A percentile compares a stretch with the other conserved stretches of the same genome.
These are phyloP conservation scores for Dasyornis broadbenti DNA, from an alignment of 2,113 vertebrate species.

Conservation along the genomic window DNA sequence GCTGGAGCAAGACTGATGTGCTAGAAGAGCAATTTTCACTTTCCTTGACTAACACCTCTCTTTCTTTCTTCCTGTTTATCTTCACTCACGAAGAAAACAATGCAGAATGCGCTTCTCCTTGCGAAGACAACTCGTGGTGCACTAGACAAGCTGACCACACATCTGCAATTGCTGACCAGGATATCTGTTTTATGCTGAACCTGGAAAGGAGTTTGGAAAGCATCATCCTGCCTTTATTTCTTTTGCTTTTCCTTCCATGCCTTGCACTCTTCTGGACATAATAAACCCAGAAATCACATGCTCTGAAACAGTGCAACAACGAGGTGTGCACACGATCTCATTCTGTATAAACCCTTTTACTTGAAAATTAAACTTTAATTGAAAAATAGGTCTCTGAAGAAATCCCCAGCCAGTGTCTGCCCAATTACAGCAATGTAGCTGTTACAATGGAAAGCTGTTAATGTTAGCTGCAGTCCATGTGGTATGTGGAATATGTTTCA, in stretches of 20 bases:
- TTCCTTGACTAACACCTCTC: neutral
- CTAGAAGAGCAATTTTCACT: neutral
- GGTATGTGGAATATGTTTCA: slow-evolving; percentile 17
- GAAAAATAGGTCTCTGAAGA: slow-evolving; percentile 32
- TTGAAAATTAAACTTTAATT: slow-evolving; percentile 50
- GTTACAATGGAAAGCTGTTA: neutral
- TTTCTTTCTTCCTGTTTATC: neutral
- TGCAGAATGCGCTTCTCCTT: neutral
- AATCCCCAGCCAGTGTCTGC: neutral
- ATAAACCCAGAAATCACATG: neutral
- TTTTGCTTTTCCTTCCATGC: neutral
- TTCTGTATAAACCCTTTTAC: slow-evolving; percentile 15
- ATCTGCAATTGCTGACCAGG: fast-evolving
- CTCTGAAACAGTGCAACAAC: neutral
- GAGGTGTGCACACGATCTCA: neutral
- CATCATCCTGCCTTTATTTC: neutral
- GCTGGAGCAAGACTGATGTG: neutral
- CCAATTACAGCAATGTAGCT: neutral
- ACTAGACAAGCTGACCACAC: neutral
- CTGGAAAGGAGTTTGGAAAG: neutral
- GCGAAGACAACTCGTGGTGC: neutral
- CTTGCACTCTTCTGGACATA: neutral
- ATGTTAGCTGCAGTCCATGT: neutral
- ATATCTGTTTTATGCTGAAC: neutral
- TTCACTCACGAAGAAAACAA: neutral